Percentiles rank a stretch among this genome's conserved stretches.
These are phyloP conservation scores for Linyphia triangularis DNA, from an alignment of 2,888 invertebrate species.

Conservation along the genomic window DNA sequence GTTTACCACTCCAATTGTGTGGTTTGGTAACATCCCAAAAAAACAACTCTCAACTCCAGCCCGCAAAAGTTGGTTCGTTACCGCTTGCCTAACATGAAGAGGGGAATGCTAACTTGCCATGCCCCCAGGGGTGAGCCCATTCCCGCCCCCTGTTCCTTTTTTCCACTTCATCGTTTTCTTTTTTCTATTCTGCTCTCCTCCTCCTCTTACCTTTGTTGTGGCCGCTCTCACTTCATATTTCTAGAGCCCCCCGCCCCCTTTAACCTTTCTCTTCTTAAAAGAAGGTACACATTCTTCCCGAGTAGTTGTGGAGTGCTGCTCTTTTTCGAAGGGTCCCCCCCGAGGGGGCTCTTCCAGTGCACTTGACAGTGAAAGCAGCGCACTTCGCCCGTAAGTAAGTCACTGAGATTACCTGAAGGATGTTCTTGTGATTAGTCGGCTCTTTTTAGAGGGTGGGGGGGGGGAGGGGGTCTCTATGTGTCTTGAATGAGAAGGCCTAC, in stretches of 20 bases:
- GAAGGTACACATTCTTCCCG: slow-evolving; percentile 22
- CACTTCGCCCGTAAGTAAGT: slow-evolving; percentile 57
- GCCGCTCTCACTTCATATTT: slow-evolving; percentile 73
- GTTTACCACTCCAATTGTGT: no score
- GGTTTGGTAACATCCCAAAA: no score
- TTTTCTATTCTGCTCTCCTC: slow-evolving; percentile 12
- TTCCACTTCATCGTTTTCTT: slow-evolving; percentile 61
- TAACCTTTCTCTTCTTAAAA: background rate
- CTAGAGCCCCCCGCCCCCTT: slow-evolving; percentile 39
- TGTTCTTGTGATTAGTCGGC: slow-evolving; percentile 35
- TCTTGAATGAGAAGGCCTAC: background rate
- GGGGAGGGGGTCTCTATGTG: background rate
- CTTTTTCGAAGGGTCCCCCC: slow-evolving; percentile 40
- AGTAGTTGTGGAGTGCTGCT: slow-evolving; percentile 48
- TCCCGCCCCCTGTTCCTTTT: slow-evolving; percentile 20
- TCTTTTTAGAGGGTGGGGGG: background rate
- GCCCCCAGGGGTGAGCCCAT: slow-evolving; percentile 32
- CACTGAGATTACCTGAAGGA: slow-evolving; percentile 56
- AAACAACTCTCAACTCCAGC: background rate
- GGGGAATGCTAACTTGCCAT: slow-evolving; percentile 60
- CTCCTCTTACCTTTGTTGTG: slow-evolving; percentile 54
- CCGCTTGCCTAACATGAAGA: background rate
- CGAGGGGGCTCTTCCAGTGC: slow-evolving; percentile 8
- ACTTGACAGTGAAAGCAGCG: slow-evolving; percentile 21
- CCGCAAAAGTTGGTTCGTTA: slow-evolving; percentile 40